Base-by-base conservation (phyloP, 2,113 vertebrate species). In the Coptodon rendalli region DNA sequence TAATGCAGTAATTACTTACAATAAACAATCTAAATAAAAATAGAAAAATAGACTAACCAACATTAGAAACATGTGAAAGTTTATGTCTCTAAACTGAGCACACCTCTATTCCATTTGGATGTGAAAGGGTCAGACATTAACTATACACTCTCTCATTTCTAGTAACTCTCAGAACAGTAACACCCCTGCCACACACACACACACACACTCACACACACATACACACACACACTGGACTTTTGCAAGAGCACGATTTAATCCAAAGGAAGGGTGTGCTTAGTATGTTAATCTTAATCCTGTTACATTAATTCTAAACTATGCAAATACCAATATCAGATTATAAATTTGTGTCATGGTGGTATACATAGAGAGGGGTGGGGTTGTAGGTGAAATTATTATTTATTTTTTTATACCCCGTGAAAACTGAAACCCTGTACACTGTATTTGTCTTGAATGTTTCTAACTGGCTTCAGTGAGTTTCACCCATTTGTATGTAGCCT, bases 291-390 rank as follows among this genome's bases (percentile, higher is more conserved):
- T 53, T 90, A 91, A 95, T 94, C 94, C 89, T 89, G 90, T 95
- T 95, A 93, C 13, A 85, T 71, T 93, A 81, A 93, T 89, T 84
- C 88, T 78, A 86, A 93, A 93, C 95, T 94, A 94, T 94, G 91
- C 53, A 91, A 94, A 94, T 93, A n/a, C 83, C 79, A 81, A 86
- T 91, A 93, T 91, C 54, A 88, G n/a, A 89, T 92, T 92, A 88
- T 82, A 57, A 71, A 56, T 71, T 31, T 27, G n/a, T 54, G 50
- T 19, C 4, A 24, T 29, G 24, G 54, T 43, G 9, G 36, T 9
- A 5, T 38, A 71, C 10, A 4, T 36, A 78, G 9, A 54, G 14
- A 66, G 2, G 34, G 10, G 29, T 52, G 53, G 17, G 43, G 19
- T 12, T 22, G 8, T 48, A 12, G 36, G 9, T 85, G 34, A 9